These are phyloP conservation scores for Gryon sp. DNA, from an alignment of 1,140 invertebrate species.

Conservation along the genomic window DNA sequence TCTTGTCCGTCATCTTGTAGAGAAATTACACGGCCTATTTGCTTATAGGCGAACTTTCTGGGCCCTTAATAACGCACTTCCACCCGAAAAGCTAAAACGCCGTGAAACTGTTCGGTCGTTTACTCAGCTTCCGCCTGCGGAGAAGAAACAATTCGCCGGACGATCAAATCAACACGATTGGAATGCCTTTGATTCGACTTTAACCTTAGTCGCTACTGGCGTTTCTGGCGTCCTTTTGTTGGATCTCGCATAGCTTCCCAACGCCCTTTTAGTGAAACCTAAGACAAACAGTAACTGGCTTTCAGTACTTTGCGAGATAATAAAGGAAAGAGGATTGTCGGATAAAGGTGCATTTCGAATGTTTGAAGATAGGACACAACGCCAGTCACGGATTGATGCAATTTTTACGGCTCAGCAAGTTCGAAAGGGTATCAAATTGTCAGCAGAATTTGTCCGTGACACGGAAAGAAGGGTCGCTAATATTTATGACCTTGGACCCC, in stretches of 20 bases:
- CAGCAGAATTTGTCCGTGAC: slow-evolving; percentile 28
- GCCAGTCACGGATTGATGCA: slow-evolving; percentile 31
- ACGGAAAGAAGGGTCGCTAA: slow-evolving; percentile 16
- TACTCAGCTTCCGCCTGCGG: slow-evolving; percentile 37
- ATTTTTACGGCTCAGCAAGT: slow-evolving; percentile 34
- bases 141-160: slow-evolving; percentile 49
- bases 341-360: slow-evolving; percentile 30
- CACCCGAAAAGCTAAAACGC: slow-evolving; percentile 4
- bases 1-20: too few species aligned
- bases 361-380: slow-evolving; percentile 14
- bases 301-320: slow-evolving; percentile 36
- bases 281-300: slow-evolving; percentile 45
- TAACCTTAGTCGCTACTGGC: slow-evolving; percentile 3
- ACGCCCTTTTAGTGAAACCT: not conserved
- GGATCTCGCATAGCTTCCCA: slow-evolving; percentile 1
- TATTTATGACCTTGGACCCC: slow-evolving; percentile 4
- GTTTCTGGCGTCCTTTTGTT: too few species aligned
- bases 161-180: slow-evolving; percentile 40
- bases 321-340: slow-evolving; percentile 38
- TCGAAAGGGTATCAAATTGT: slow-evolving; percentile 41
- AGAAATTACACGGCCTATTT: too few species aligned
- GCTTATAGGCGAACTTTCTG: too few species aligned
- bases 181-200: slow-evolving; percentile 52
- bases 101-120: slow-evolving; percentile 32
- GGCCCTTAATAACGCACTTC: too few species aligned